Conservation (phyloP, 2,888 invertebrate species). For the Kryphioiulus occultus region DNA sequence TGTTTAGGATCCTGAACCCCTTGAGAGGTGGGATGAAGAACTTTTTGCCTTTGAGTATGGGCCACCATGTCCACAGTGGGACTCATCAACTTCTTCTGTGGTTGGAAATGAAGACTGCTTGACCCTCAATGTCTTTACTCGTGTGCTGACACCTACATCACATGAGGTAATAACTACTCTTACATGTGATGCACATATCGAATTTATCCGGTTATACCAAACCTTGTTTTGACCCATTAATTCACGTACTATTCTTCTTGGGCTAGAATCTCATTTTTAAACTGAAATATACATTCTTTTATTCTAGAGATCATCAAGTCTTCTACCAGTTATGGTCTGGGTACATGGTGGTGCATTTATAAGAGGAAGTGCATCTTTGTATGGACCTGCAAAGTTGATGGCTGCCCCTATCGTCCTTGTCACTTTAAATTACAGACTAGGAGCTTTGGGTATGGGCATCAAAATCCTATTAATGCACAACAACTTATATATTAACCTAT, state of each 20-base stretch:
- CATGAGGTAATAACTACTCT: neutral
- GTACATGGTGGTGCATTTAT: conserved; percentile 61
- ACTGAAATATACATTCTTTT: neutral
- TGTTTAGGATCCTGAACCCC: conserved; percentile 43
- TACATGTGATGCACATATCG: no score
- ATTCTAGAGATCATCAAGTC: neutral
- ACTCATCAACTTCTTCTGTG: conserved; percentile 37
- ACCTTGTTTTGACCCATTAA: no score
- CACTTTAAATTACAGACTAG: conserved; percentile 61
- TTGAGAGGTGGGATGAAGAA: conserved; percentile 34
- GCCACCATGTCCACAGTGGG: conserved; percentile 50
- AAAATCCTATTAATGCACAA: neutral
- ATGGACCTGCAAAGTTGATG: conserved; percentile 60
- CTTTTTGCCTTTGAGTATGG: conserved; percentile 42
- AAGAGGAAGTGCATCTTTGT: conserved; percentile 59
- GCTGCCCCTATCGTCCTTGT: conserved; percentile 59
- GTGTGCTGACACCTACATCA: neutral
- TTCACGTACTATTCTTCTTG: no score
- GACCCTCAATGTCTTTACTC: conserved; percentile 54
- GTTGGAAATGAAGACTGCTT: conserved; percentile 55
- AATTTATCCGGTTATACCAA: no score
- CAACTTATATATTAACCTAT: neutral
- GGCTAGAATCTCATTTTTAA: no score
- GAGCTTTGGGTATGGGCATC: conserved; percentile 58
- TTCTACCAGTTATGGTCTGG: conserved; percentile 59